A percentile compares a stretch with the other conserved stretches of the same genome.
These are phyloP conservation scores for Chrysotoxum bicinctum DNA, from an alignment of 2,888 invertebrate genomes.

Conservation along the genomic window DNA sequence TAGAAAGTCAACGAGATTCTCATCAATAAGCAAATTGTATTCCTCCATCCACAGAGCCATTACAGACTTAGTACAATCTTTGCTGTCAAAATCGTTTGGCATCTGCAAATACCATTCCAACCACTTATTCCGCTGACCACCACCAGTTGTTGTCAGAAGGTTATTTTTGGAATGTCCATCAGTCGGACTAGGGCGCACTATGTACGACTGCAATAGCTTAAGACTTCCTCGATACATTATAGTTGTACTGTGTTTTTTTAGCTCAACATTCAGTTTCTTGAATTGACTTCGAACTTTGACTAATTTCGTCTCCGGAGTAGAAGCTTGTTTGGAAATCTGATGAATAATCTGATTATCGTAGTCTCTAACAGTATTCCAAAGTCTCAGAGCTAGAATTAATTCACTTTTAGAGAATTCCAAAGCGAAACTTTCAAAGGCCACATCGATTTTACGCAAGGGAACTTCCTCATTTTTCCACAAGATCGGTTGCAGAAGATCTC, in stretches of 20 bases:
- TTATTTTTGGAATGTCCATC: not conserved
- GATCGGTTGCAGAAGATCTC: slow-evolving; percentile 76
- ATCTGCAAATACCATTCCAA: slow-evolving; percentile 77
- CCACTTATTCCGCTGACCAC: slow-evolving; percentile 75
- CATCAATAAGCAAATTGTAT: slow-evolving; percentile 75
- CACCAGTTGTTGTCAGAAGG: slow-evolving; percentile 31
- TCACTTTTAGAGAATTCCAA: slow-evolving; percentile 79
- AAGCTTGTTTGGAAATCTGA: slow-evolving; percentile 5
- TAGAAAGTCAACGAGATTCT: slow-evolving; percentile 77
- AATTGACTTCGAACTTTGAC: slow-evolving; percentile 27
- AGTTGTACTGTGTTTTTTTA: slow-evolving; percentile 19
- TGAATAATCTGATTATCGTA: slow-evolving; percentile 18
- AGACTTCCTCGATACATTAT: slow-evolving; percentile 71
- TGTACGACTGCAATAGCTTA: slow-evolving; percentile 72
- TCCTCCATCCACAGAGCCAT: slow-evolving; percentile 78
- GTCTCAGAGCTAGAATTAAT: slow-evolving; percentile 73
- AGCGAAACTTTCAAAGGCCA: slow-evolving; percentile 75
- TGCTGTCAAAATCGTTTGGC: slow-evolving; percentile 58
- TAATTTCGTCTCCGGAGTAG: not conserved
- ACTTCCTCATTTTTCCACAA: slow-evolving; percentile 77
- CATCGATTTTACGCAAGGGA: slow-evolving; percentile 74
- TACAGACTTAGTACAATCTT: slow-evolving; percentile 69
- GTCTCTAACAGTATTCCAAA: slow-evolving; percentile 61
- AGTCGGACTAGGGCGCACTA: slow-evolving; percentile 67
- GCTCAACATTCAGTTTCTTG: slow-evolving; percentile 25